A percentile compares a stretch with the other conserved stretches of the same genome.
These are phyloP conservation scores for Siniperca chuatsi DNA, from an alignment of 2,113 vertebrate species.

Conservation along the genomic window DNA sequence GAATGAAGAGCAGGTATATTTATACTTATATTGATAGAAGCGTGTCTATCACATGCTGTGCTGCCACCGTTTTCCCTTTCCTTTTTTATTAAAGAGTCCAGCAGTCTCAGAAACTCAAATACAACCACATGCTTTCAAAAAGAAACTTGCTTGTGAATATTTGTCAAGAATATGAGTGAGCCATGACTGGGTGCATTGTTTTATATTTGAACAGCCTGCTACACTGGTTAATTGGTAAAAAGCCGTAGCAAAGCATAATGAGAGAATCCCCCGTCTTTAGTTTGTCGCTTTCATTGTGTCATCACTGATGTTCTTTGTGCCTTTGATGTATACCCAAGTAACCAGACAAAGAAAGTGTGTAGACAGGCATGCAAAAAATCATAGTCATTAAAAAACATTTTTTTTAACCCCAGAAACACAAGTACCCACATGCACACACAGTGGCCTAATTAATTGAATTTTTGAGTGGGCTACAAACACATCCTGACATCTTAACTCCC, in stretches of 20 bases:
- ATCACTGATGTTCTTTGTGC: slow-evolving; percentile 14
- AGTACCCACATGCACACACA: not conserved
- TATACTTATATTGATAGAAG: slow-evolving; percentile 4
- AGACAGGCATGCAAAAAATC: slow-evolving; percentile 4
- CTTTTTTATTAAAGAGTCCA: slow-evolving; percentile 4
- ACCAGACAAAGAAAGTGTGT: slow-evolving; percentile 25
- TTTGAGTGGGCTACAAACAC: slow-evolving; percentile 40
- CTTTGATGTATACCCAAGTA: slow-evolving; percentile 37
- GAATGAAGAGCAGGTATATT: slow-evolving; percentile 2
- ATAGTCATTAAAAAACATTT: slow-evolving; percentile 27
- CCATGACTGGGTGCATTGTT: not conserved
- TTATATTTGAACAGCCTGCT: slow-evolving; percentile 2
- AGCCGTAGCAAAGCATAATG: slow-evolving; percentile 20
- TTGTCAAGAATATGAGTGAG: not conserved
- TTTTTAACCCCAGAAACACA: slow-evolving; percentile 21
- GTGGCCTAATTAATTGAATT: slow-evolving; percentile 57
- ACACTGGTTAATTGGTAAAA: slow-evolving; percentile 28
- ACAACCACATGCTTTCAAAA: not conserved
- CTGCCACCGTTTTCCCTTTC: not conserved
- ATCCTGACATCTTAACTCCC: slow-evolving; percentile 45
- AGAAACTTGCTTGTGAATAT: slow-evolving; percentile 13
- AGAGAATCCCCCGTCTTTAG: slow-evolving; percentile 16
- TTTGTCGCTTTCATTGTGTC: slow-evolving; percentile 22
- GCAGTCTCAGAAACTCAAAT: not conserved
- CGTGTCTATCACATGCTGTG: not conserved